Conservation (phyloP, 2,113 vertebrate genomes). For the Hymenochirus boettgeri region DNA sequence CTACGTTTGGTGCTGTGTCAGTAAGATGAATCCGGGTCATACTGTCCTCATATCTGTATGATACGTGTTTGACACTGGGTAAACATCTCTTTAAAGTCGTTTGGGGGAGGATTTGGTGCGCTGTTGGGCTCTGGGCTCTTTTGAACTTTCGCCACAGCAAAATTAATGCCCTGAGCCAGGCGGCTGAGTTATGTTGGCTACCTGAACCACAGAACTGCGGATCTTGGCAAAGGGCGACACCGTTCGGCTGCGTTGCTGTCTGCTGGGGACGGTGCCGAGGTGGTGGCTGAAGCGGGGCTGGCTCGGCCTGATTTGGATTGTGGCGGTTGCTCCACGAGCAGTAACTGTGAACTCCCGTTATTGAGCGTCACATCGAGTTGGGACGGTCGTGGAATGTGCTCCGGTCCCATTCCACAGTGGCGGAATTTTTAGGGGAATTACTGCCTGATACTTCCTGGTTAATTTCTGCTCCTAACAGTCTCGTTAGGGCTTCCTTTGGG, state of each 20-base stretch:
- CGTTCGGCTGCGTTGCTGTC: conserved; percentile 79
- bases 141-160: conserved; percentile 94
- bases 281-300: conserved; percentile 63
- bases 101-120: conserved; percentile 72
- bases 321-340: conserved; percentile 69
- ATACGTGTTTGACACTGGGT: conserved; percentile 98
- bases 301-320: conserved; percentile 61
- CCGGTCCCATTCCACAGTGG: conserved; percentile 36
- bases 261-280: conserved; percentile 70
- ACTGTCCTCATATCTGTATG: conserved; percentile 87
- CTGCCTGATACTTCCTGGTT: conserved; percentile 7
- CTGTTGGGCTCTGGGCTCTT: conserved; percentile 88
- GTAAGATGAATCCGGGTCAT: too few species aligned
- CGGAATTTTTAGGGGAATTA: conserved; percentile 20
- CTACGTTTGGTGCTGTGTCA: not conserved
- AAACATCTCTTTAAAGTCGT: conserved; percentile 90
- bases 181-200: conserved; percentile 91
- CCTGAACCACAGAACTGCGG: conserved; percentile 93
- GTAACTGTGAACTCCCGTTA: conserved; percentile 60
- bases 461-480: not conserved
- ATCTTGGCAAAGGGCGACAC: conserved; percentile 98
- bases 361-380: conserved; percentile 75
- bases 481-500: conserved; percentile 50
- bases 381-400: conserved; percentile 75
- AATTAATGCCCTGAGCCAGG: conserved; percentile 88